Base-by-base conservation (phyloP, 2,888 invertebrate genomes). In the Scaptomyza reducta region DNA sequence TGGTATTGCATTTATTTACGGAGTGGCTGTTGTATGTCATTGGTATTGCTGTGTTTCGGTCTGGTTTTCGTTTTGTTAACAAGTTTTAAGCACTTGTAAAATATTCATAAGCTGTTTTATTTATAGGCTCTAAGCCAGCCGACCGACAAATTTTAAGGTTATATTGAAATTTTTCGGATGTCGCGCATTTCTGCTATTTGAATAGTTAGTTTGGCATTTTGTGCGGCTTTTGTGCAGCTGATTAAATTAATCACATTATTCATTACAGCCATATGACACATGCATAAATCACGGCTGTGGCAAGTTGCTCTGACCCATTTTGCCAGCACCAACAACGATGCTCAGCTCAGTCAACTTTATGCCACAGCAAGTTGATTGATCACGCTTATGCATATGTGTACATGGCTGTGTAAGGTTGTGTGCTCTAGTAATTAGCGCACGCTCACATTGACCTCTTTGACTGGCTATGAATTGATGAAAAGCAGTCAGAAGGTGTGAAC, bases 1-100 rank as follows among this genome's bases (percentile, higher is more conserved):
- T 66, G 77, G 66, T 85, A 87, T 87, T 87, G 78, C 86, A 86
- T 75, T 82, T 79, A 86, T 79, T 60, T 68, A 64, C 62, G 70
- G 22, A 4, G 3, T 22, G 63, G 14, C 7, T 60, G 49, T 50
- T 56, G 63, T 9, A 47, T 41, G 61, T 11, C 45, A 41, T 25
- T 59, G 35, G 13, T 59, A 11, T 38, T 69, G 53, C 16, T 54
- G 44, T 35, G 42, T 40, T 40, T 9, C 4, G 16, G 14, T 9
- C 9, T 14, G 6, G 31, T 29, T 14, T 46, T 46, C 42, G 65
- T 60, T 70, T 75, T 59, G 79, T 58, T 70, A 64, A 70, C 73
- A 78, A 72, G 75, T 85, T 81, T 67, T 59, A 70, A 85, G 67
- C 67, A 78, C 79, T 82, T 73, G 67, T 87, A 49, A 82, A 87